Evolutionary conservation across 2,797 vertebrate species (phyloP).

Genomic region (Fistularia tabacaria): DNA sequence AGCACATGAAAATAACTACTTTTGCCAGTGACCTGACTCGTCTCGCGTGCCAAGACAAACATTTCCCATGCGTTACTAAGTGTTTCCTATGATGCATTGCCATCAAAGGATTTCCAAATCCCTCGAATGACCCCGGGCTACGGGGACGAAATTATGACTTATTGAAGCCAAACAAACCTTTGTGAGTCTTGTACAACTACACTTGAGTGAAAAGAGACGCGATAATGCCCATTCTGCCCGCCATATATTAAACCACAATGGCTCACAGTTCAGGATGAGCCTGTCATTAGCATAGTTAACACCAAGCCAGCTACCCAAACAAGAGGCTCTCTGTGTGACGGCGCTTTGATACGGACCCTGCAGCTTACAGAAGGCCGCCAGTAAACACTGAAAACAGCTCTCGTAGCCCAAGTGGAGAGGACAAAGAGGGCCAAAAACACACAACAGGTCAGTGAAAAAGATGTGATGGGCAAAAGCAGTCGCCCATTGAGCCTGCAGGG

Average conservation of each 20-base stretch:
- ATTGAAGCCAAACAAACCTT: slow-evolving; percentile 22
- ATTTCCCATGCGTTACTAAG: slow-evolving; percentile 10
- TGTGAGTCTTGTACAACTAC: slow-evolving; percentile 17
- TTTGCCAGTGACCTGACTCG: slow-evolving; percentile 2
- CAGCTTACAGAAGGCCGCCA: slow-evolving; percentile 64
- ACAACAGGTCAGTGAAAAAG: slow-evolving; percentile 25
- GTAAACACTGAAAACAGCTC: slow-evolving; percentile 52
- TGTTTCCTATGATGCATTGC: slow-evolving; percentile 14
- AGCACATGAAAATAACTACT: slow-evolving; percentile 15
- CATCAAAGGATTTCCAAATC: slow-evolving; percentile 27
- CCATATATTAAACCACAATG: slow-evolving; percentile 49
- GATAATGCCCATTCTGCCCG: slow-evolving; percentile 29
- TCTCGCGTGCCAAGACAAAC: slow-evolving; percentile 24
- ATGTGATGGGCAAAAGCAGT: slow-evolving; percentile 11
- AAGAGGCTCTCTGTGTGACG: slow-evolving; percentile 66
- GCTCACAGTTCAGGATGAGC: slow-evolving; percentile 54
- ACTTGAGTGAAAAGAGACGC: slow-evolving; percentile 18
- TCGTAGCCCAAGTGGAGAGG: slow-evolving; percentile 50
- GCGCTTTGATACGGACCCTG: slow-evolving; percentile 63
- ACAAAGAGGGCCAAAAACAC: slow-evolving; percentile 34
- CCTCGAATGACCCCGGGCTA: slow-evolving; percentile 22
- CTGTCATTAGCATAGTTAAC: slow-evolving; percentile 69
- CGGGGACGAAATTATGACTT: slow-evolving; percentile 30
- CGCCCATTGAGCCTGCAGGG: slow-evolving; percentile 2
- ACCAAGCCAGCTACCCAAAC: slow-evolving; percentile 55